Base-by-base conservation (phyloP, 2,113 vertebrate genomes). In the Dicrurus megarhynchus region DNA sequence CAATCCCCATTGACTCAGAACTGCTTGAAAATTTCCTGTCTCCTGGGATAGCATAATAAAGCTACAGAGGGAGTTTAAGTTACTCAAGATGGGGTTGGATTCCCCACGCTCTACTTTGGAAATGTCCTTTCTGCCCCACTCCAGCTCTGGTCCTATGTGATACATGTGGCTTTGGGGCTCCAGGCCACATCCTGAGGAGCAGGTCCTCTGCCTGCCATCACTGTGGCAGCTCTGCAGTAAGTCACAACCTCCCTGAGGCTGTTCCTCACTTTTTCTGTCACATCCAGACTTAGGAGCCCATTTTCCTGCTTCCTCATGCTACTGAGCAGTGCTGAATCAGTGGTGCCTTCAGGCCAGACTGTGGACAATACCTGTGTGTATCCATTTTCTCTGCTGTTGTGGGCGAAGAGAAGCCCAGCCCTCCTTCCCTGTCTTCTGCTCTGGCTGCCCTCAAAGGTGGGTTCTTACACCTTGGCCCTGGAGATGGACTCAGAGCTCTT, bases 21-120 rank as follows among this genome's bases (percentile, higher is more conserved):
- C 79, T 78, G 44, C 83, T 86, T 88, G 73, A 94, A 80, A 80
- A 63, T 71, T 79, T 91, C 60, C 68, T 69, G n/a, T 86, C 90
- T 96, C 70, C 69, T 61, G 37, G 37, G 46, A 79, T 32, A 65
- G 22, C 26, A 7, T 70, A 74, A 78, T 77, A 89, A 67, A 33
- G 49, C 46, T 89, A 32, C 12, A 77, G 59, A 90, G 53, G 13
- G 80, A 74, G 7, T 63, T 77, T 65, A 74, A 93, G 37, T 53
- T 79, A 65, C 39, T 77, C 4, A 11, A 76, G 68, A 71, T 92
- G 60, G 35, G 18, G 12, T 24, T 95, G 76, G 46, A 49, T 74
- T 90, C 35, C 55, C 21, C 17, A 20, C 0, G 1, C 11, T 80
- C 11, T 84, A n/a, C 15, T 63, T 67, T 44, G n/a, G 55, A 83